Base-by-base conservation (phyloP, 1,140 invertebrate genomes). In the Philotrypesis tridentata region DNA sequence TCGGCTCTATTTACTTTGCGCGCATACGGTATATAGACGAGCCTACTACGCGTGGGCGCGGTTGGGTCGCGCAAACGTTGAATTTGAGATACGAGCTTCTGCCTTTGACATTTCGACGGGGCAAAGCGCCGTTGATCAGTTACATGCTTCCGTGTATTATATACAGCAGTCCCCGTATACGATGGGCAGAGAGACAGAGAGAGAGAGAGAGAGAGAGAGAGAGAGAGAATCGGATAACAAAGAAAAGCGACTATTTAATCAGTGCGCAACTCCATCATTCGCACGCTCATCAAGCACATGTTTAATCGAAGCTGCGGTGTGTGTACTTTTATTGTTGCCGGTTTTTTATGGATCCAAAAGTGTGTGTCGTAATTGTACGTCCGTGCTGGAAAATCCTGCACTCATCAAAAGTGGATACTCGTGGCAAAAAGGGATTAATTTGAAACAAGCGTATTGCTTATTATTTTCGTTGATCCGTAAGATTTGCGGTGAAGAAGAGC, bases 41-140 rank as follows among this genome's bases (percentile, higher is more conserved):
- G 17, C 25, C 23, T 43, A 29, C 40, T n/a, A n/a, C n/a, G n/a
- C n/a, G n/a, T n/a, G n/a, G n/a, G 43, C 29, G 40, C 71, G 71
- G 40, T 73, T 25, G 71, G 17, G 25, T 9, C 25, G 43, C 48
- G 29, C 43, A 73, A 73, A 73, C 25, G 25, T 55, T 73, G 43
- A 17, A 9, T 60, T 55, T 73, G 71, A 73, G 71, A 73, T 73
- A 73, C 71, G 71, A 73, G 71, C 43, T 11, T 60, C 71, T 73
- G 71, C 27, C 71, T 73, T 55, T 73, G 71, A 73, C 71, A 73
- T 73, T 73, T 73, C 71, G 27, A 73, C 27, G 31, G 71, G 71
- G 48, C 27, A 60, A 55, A 73, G 25, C n/a, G n/a, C 71, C 43
- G 71, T 73, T 73, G 71, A 73, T 73, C 71, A 73, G 71, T 73